Base-by-base conservation (phyloP, 1,140 invertebrate species). In the Scaptodrosophila lebanonensis region DNA sequence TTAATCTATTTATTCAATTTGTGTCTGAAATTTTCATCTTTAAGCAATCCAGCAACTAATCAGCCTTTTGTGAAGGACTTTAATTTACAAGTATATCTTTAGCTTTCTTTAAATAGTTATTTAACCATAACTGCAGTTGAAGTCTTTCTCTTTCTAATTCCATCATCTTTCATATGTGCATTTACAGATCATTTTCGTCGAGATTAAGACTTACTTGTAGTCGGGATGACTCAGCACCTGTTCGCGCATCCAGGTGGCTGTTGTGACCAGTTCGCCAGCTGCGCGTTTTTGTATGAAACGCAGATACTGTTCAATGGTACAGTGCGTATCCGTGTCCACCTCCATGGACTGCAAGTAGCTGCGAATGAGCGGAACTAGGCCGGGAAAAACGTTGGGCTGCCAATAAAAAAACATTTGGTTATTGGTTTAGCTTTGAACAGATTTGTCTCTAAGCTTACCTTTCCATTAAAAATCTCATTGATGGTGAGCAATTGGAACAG, bases 391-490 rank as follows among this genome's bases (percentile, higher is more conserved):
- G 38, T 75, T 69, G 3, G 72, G 27, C 92, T 93, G 93, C 56
- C 32, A 84, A 84, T 49, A 56, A 60, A 30, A 30, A 25, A 2
- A 1, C 4, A 13, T 9, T 43, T 30, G 1, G 15, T 22, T 17
- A 20, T 35, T 35, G 12, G 33, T 11, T n/a, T 11, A 1, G 8
- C 2, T 2, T 27, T 11, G 6, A 8, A 11, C n/a, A n/a, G 3
- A 9, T n/a, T 16, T 17, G 5, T 17, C 11, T 7, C 1, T 7
- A 2, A 6, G 22, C 62, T 44, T 87, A 96, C 95, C 89, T 96
- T 98, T 76, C 98, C 98, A 89, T 99, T 99, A 45, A 99, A 95
- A 69, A 99, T 99, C 89, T 99, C 96, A 88, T 98, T 91, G 39
- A 99, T 91, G 2, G 94, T 95, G 92, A 99, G 95, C 42, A 82